phyloP scores from a whole-genome alignment of 2,113 vertebrate genomes.

The Clinocottus analis region DNA sequence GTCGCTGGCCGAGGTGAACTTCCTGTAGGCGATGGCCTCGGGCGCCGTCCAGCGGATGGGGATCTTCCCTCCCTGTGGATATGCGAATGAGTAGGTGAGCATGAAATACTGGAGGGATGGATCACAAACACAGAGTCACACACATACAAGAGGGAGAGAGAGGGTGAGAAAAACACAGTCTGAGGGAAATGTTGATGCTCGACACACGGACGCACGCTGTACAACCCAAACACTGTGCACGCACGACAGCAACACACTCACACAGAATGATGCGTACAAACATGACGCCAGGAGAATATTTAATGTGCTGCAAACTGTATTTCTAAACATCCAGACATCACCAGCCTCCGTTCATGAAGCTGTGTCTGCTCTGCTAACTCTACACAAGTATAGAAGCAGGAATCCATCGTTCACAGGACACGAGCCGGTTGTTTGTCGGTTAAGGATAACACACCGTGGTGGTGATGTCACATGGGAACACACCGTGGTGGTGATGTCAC shows the following conservation, averaged over 20 bases:
- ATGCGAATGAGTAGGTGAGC: conserved; percentile 83
- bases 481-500: conserved; percentile 10
- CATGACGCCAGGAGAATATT: conserved; percentile 44
- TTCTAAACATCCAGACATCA: conserved; percentile 42
- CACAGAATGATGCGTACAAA: conserved; percentile 53
- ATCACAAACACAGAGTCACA: conserved; percentile 77
- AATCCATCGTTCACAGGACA: background rate
- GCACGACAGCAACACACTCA: conserved; percentile 46
- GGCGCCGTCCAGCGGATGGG: conserved; percentile 98
- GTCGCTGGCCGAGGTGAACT: conserved; percentile 97
- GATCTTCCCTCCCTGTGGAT: conserved; percentile 95
- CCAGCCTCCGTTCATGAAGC: background rate
- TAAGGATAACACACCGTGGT: too few relatives aligned
- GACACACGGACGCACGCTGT: conserved; percentile 70
- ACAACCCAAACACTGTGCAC: conserved; percentile 42
- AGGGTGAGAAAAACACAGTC: conserved; percentile 72
- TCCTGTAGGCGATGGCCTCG: conserved; percentile 96
- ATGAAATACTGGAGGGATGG: conserved; percentile 84
- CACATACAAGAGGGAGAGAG: conserved; percentile 79
- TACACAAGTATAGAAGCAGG: background rate
- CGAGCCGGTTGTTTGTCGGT: background rate
- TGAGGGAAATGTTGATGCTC: conserved; percentile 63
- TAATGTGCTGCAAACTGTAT: conserved; percentile 33
- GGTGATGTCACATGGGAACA: conserved; percentile 3
- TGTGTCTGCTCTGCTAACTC: conserved; percentile 3